Evolutionary conservation across 2,888 invertebrate genomes (phyloP).

Genomic region (Flabesymbios commensalis): DNA sequence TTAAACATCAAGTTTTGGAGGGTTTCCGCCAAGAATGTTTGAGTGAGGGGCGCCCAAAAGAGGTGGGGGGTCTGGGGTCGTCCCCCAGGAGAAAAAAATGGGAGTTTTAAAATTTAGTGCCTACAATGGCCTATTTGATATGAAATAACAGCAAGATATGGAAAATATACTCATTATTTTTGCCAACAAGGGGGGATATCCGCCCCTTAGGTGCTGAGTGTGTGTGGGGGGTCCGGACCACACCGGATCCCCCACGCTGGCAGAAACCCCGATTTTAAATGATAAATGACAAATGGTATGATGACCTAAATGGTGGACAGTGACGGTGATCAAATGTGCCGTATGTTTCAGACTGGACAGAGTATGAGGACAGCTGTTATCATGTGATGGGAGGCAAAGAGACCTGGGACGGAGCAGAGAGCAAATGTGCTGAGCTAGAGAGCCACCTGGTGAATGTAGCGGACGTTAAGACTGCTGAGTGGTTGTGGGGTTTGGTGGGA

Average conservation of each 20-base stretch:
- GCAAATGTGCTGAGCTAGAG: conserved; percentile 44
- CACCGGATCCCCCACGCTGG: not conserved
- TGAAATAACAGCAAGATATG: too few species aligned
- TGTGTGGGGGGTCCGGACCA: not conserved
- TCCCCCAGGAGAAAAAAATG: too few species aligned
- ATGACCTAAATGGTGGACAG: not conserved
- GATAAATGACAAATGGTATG: not conserved
- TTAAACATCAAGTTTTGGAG: too few species aligned
- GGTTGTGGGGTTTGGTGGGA: conserved; percentile 45
- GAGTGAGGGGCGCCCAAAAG: too few species aligned
- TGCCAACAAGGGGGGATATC: too few species aligned
- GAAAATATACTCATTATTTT: too few species aligned
- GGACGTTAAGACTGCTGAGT: conserved; percentile 46
- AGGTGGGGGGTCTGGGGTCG: too few species aligned
- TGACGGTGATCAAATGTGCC: not conserved
- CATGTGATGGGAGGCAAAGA: conserved; percentile 45
- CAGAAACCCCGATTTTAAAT: not conserved
- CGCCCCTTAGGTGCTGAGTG: not conserved
- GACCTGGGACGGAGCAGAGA: conserved; percentile 54
- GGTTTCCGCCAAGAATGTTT: too few species aligned
- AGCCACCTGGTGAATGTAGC: conserved; percentile 50
- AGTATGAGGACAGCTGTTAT: conserved; percentile 53
- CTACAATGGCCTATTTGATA: too few species aligned
- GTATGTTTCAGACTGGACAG: conserved; percentile 46
- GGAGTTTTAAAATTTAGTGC: too few species aligned